Conservation (phyloP, 2,888 invertebrate genomes). For the Stomorhina lunata region DNA sequence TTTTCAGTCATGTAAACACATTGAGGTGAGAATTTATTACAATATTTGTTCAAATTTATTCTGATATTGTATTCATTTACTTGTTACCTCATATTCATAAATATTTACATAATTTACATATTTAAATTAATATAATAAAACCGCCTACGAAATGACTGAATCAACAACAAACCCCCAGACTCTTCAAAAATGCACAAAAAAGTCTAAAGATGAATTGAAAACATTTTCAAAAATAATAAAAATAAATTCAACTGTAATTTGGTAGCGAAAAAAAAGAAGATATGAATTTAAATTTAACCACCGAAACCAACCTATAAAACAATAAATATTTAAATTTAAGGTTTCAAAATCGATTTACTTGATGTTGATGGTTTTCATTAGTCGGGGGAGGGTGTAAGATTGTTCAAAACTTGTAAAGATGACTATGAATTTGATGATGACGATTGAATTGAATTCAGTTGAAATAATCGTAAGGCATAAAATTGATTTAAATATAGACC, state of each 20-base stretch:
- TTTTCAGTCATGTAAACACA: background rate
- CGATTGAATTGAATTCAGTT: too few species aligned
- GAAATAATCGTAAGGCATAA: constrained; percentile 9
- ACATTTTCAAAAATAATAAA: background rate
- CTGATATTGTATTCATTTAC: background rate
- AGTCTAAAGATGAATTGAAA: background rate
- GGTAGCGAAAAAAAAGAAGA: constrained; percentile 32
- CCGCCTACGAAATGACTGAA: constrained; percentile 33
- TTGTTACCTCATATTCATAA: constrained; percentile 1
- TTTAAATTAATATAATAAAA: constrained; percentile 39
- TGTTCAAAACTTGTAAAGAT: background rate
- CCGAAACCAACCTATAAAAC: constrained; percentile 9
- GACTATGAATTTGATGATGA: background rate
- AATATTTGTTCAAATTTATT: background rate
- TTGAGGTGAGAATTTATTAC: background rate
- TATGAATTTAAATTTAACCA: background rate
- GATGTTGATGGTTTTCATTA: background rate
- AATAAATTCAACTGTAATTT: constrained; percentile 49
- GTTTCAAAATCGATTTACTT: background rate
- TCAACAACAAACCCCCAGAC: background rate
- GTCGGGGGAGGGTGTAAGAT: background rate
- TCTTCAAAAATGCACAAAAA: background rate
- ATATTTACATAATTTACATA: constrained; percentile 42
- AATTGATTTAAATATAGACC: constrained; percentile 33
- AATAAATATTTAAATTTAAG: background rate